These are phyloP conservation scores for Drosophila orosa DNA, from an alignment of 1,140 invertebrate genomes.

Conservation along the genomic window DNA sequence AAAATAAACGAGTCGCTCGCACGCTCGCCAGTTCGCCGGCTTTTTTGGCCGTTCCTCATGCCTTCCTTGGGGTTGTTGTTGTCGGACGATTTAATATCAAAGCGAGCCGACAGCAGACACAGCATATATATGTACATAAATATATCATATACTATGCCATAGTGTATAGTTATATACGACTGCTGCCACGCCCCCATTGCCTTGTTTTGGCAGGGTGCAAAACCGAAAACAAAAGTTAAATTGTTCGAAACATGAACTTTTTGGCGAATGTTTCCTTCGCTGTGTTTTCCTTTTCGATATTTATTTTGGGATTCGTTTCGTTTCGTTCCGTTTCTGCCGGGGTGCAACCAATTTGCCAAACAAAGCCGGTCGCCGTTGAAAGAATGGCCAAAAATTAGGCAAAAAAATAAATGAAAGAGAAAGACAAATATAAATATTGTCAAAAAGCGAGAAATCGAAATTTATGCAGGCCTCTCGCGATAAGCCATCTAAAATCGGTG, in stretches of 20 bases:
- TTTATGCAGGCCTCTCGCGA: constrained; percentile 69
- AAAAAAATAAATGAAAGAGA: constrained; percentile 5
- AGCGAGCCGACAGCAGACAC: constrained; percentile 67
- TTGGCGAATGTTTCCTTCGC: constrained; percentile 40
- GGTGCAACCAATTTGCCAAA: constrained; percentile 58
- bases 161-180: constrained; percentile 45
- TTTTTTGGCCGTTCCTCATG: constrained; percentile 50
- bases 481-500: constrained; percentile 58
- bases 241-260: constrained; percentile 68
- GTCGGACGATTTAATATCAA: constrained; percentile 77
- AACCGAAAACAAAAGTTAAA: constrained; percentile 67
- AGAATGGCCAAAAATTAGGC: constrained; percentile 43
- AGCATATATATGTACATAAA: constrained; percentile 44
- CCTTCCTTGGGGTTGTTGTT: constrained; percentile 37
- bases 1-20: constrained; percentile 69
- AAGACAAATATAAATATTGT: constrained; percentile 51
- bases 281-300: constrained; percentile 47
- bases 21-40: constrained; percentile 61
- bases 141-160: constrained; percentile 21
- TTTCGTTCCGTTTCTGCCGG: constrained; percentile 8
- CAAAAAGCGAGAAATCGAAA: constrained; percentile 48
- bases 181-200: constrained; percentile 34
- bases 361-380: constrained; percentile 29
- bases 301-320: constrained; percentile 61
- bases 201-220: constrained; percentile 65